Evolutionary conservation across 2,888 invertebrate species (phyloP).

Genomic region (Vandiemenella viatica): DNA sequence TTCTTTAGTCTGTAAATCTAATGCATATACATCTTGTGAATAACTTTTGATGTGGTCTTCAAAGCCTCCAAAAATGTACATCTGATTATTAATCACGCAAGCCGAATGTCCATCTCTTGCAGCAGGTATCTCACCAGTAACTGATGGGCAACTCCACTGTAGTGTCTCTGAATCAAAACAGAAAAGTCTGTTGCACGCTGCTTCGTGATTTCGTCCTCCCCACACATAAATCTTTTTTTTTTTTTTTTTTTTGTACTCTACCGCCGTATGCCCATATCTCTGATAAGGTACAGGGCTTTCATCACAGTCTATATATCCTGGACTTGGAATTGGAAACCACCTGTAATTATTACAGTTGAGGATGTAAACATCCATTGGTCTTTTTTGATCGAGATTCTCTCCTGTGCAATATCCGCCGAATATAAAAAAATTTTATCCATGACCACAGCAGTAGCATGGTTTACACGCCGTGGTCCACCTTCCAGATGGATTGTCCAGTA

Average conservation of each 20-base stretch:
- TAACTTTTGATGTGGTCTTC: slow-evolving; percentile 70
- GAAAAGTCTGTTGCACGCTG: slow-evolving; percentile 64
- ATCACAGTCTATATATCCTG: slow-evolving; percentile 33
- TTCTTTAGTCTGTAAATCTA: slow-evolving; percentile 54
- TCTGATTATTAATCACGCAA: slow-evolving; percentile 57
- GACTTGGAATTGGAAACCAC: slow-evolving; percentile 31
- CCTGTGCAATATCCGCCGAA: slow-evolving; percentile 87
- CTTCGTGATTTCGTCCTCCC: slow-evolving; percentile 82
- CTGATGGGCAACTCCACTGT: slow-evolving; percentile 49
- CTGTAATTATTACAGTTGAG: slow-evolving; percentile 44
- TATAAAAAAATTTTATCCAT: slow-evolving; percentile 66
- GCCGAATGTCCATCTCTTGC: slow-evolving; percentile 87
- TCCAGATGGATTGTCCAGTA: slow-evolving; percentile 74
- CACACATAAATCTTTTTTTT: slow-evolving; percentile 73
- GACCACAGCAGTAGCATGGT: slow-evolving; percentile 78
- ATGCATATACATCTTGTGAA: slow-evolving; percentile 59
- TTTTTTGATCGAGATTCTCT: slow-evolving; percentile 56
- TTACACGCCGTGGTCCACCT: slow-evolving; percentile 81
- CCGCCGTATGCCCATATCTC: slow-evolving; percentile 85
- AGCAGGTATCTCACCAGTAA: slow-evolving; percentile 55
- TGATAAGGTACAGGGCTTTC: slow-evolving; percentile 53
- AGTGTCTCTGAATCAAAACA: slow-evolving; percentile 59
- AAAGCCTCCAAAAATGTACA: slow-evolving; percentile 86
- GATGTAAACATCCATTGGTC: slow-evolving; percentile 78
- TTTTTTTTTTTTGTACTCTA: slow-evolving; percentile 56